Conservation (phyloP, 2,888 invertebrate genomes). For the Tipula confusa region DNA sequence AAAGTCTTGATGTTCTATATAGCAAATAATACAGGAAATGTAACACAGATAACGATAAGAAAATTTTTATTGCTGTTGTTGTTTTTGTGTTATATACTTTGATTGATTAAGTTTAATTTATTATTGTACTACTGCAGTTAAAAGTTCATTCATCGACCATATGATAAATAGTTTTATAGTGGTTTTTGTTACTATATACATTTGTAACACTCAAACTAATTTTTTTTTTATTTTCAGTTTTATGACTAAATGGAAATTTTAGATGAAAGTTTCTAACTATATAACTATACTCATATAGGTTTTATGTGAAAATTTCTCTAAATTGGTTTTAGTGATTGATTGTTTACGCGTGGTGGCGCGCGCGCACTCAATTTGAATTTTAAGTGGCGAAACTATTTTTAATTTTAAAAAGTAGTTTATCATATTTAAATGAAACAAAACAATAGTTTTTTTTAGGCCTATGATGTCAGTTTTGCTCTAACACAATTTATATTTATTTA, state of each 20-base stretch:
- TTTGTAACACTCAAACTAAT: background rate
- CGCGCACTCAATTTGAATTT: background rate
- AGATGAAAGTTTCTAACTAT: background rate
- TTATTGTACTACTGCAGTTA: background rate
- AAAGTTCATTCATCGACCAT: background rate
- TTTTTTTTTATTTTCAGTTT: background rate
- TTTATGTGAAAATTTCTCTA: background rate
- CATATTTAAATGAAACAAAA: too few relatives aligned
- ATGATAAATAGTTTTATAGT: background rate
- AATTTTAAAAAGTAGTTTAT: too few relatives aligned
- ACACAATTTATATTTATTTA: too few relatives aligned
- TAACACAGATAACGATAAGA: background rate
- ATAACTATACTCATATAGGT: background rate
- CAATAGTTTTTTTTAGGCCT: too few relatives aligned
- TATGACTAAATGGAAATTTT: conserved; percentile 20
- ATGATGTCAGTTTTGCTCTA: too few relatives aligned
- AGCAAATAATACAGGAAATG: background rate
- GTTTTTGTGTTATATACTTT: background rate
- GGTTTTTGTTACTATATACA: background rate
- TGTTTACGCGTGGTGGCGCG: background rate
- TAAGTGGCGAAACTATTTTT: background rate
- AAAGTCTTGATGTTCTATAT: background rate
- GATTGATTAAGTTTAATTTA: background rate
- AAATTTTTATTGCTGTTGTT: background rate
- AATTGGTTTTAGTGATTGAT: background rate